These are phyloP conservation scores for Leucoraja ocellata DNA, from an alignment of 2,797 vertebrate genomes.

Conservation along the genomic window DNA sequence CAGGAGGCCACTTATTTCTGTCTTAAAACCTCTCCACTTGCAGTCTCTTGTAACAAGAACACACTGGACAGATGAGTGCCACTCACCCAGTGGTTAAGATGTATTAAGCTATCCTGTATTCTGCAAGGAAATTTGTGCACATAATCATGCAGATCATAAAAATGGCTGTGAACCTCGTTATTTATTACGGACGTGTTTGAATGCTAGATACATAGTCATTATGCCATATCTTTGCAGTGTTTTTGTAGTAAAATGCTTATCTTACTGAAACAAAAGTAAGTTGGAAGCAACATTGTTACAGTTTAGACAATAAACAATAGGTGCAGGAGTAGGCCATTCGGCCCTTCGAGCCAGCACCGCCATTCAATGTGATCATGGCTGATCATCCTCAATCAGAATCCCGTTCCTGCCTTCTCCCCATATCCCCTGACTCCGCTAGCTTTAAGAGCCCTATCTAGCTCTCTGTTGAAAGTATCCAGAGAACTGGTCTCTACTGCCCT, in stretches of 20 bases:
- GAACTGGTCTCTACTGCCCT: too few relatives aligned
- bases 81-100: not conserved
- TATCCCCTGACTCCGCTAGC: too few relatives aligned
- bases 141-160: not conserved
- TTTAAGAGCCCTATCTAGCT: too few relatives aligned
- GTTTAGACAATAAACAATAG: not conserved
- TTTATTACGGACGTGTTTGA: not conserved
- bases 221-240: not conserved
- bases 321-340: too few relatives aligned
- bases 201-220: not conserved
- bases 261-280: too few relatives aligned
- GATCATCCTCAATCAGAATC: too few relatives aligned
- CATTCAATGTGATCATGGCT: too few relatives aligned
- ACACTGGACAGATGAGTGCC: not conserved
- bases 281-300: not conserved
- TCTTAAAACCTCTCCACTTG: not conserved
- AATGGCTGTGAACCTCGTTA: not conserved
- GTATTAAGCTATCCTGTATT: not conserved
- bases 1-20: not conserved
- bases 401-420: too few relatives aligned
- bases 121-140: not conserved
- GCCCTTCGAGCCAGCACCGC: too few relatives aligned
- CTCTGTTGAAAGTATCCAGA: too few relatives aligned
- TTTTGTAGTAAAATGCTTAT: not conserved
- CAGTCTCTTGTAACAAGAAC: not conserved